Evolutionary conservation across 2,888 invertebrate genomes (phyloP).

Genomic region (Parochlus steinenii): DNA sequence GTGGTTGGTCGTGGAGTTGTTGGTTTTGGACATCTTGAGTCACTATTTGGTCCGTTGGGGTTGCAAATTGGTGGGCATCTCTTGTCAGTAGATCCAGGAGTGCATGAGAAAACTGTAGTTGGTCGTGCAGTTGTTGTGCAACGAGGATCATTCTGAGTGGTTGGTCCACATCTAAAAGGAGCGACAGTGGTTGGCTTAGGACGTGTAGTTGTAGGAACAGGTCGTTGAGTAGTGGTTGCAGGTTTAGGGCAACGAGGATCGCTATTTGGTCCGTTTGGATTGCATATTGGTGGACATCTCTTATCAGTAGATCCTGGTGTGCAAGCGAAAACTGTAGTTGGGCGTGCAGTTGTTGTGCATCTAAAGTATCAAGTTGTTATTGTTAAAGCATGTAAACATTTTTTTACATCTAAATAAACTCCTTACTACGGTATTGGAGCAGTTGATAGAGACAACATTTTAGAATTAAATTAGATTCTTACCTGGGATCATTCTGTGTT

Average conservation of each 20-base stretch:
- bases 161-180: constrained; percentile 23
- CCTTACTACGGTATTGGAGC: no score
- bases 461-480: no score
- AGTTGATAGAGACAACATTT: no score
- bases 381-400: constrained; percentile 13
- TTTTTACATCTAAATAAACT: constrained; percentile 16
- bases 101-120: constrained; percentile 17
- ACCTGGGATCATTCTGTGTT: no score
- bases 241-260: constrained; percentile 28
- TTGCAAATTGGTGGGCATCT: constrained; percentile 16
- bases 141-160: constrained; percentile 24
- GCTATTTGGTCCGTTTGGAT: constrained; percentile 10
- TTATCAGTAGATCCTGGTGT: constrained; percentile 27
- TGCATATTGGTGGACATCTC: constrained; percentile 15
- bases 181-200: constrained; percentile 13
- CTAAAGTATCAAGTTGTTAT: constrained; percentile 13
- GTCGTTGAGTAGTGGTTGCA: constrained; percentile 20
- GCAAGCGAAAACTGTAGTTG: constrained; percentile 16
- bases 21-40: constrained; percentile 17
- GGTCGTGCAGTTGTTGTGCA: constrained; percentile 21
- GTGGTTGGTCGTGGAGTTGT: constrained; percentile 17
- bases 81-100: constrained; percentile 26
- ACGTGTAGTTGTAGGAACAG: constrained; percentile 14
- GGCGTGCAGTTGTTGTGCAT: constrained; percentile 17
- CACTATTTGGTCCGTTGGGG: constrained; percentile 18